These are phyloP conservation scores for Drosophila demipolita DNA, from an alignment of 2,888 invertebrate genomes.

Conservation along the genomic window DNA sequence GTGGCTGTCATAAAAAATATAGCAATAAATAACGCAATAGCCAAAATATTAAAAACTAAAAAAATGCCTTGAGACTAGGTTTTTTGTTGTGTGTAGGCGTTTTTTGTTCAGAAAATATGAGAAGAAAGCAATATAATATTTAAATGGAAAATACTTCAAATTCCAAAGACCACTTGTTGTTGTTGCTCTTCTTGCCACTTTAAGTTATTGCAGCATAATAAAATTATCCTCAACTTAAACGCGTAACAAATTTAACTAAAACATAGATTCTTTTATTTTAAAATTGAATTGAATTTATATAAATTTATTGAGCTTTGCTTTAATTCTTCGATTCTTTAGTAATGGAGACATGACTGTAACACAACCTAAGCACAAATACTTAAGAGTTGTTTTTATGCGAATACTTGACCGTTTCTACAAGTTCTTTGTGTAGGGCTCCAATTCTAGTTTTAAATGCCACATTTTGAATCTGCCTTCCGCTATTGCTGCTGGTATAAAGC, in stretches of 20 bases:
- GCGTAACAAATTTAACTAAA: neutral
- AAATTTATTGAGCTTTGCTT: neutral
- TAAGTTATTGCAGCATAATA: neutral
- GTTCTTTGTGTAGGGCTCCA: constrained; percentile 5
- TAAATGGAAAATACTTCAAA: constrained; percentile 2
- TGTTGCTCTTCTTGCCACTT: neutral
- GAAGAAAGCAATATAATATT: constrained; percentile 30
- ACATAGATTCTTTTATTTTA: neutral
- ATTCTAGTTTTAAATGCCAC: constrained; percentile 27
- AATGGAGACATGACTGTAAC: neutral
- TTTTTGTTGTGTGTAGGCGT: constrained; percentile 44
- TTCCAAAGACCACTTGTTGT: constrained; percentile 39
- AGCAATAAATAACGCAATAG: constrained; percentile 70
- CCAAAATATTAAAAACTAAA: constrained; percentile 24
- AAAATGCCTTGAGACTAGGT: constrained; percentile 23
- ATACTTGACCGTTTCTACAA: neutral
- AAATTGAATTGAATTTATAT: neutral
- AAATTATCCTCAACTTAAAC: neutral
- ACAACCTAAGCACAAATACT: neutral
- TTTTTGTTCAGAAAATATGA: constrained; percentile 55
- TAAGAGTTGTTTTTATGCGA: neutral
- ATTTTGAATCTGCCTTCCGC: constrained; percentile 38
- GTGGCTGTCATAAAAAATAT: constrained; percentile 77
- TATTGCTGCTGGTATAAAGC: constrained; percentile 37
- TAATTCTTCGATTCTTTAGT: neutral